Base-by-base conservation (phyloP, 2,888 invertebrate genomes). In the Caradrina clavipalpis region DNA sequence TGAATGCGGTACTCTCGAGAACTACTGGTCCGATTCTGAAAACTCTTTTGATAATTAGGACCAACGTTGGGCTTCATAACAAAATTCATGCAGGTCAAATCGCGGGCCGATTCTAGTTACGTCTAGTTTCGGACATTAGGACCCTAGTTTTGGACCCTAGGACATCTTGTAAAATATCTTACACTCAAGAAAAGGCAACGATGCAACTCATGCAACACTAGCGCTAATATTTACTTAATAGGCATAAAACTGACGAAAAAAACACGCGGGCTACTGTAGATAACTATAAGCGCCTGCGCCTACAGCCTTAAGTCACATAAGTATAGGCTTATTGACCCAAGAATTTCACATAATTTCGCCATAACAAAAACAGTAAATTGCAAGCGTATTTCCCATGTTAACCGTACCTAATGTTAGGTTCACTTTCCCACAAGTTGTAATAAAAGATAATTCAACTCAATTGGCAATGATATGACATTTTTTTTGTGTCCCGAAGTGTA, bases 391-490 rank as follows among this genome's bases (percentile, higher is more conserved):
- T 80, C 83, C 66, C 78, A 80, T 81, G 71, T 65, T 68, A 64
- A 21, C 65, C 50, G 26, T 39, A 39, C 39, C 39, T 76, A 80
- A 77, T 71, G 65, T 57, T 53, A 47, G 42, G 62, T 56, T 63
- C 19, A 67, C 70, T 81, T 84, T 84, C 81, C 80, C 80, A 81
- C 81, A 64, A 75, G 59, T 70, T 75, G 76, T 68, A 82, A 77
- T 78, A 69, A 45, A 17, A 67, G 59, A 79, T 81, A 82, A 84
- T 86, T 80, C 61, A 63, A 79, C 60, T 69, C 77, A 69, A 78
- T 83, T 76, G 68, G 63, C 61, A 80, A 78, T 85, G 85, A 86
- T 81, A 87, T 77, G 78, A 79, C 84, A 78, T 54, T 50, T 85
- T 88, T 88, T 75, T 79, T 78, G 76, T 62, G 76, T 62, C 69